Evolutionary conservation across 2,888 invertebrate species (phyloP).

Genomic region (Melinaea marsaeus): DNA sequence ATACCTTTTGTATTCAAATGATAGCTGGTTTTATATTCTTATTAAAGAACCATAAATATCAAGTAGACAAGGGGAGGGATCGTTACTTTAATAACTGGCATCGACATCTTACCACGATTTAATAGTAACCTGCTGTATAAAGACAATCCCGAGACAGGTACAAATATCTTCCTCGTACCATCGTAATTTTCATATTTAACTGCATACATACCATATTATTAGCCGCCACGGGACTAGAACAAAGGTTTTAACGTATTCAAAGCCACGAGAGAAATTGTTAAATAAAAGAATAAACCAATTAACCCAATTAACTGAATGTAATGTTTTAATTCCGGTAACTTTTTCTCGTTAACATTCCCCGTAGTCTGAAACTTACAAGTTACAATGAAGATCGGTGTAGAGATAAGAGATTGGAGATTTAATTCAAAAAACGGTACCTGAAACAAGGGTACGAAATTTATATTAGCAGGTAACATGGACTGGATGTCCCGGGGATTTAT

Average conservation of each 20-base stretch:
- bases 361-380: conserved; percentile 11
- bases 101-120: conserved; percentile 58
- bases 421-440: conserved; percentile 34
- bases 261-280: neutral
- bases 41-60: conserved; percentile 58
- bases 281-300: neutral
- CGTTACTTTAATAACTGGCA: conserved; percentile 62
- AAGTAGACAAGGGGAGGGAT: conserved; percentile 58
- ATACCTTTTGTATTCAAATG: conserved; percentile 13
- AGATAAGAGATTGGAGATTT: conserved; percentile 29
- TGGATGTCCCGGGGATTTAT: conserved; percentile 35
- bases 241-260: conserved; percentile 6
- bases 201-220: conserved; percentile 24
- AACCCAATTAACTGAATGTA: conserved; percentile 2
- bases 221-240: conserved; percentile 20
- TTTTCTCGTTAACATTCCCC: conserved; percentile 6
- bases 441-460: conserved; percentile 33
- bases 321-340: neutral
- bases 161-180: conserved; percentile 44
- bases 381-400: conserved; percentile 29
- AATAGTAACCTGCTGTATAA: conserved; percentile 57
- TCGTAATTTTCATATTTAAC: conserved; percentile 34
- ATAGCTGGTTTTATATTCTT: conserved; percentile 39
- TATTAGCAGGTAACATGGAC: conserved; percentile 31
- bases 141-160: conserved; percentile 46